These are phyloP conservation scores for Sphenodon punctatus DNA, from an alignment of 2,797 vertebrate genomes.

Conservation along the genomic window DNA sequence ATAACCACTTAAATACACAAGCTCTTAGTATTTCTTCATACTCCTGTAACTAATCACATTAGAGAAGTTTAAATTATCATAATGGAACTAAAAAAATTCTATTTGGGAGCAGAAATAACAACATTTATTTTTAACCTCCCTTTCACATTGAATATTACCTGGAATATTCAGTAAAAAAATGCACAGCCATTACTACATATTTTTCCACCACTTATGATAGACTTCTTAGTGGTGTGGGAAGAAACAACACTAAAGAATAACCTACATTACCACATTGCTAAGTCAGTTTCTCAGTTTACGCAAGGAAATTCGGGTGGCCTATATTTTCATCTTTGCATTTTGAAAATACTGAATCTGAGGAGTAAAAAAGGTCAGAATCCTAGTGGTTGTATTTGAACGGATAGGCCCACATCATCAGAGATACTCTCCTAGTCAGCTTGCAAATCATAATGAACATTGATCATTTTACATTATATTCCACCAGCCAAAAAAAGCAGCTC, in stretches of 20 bases:
- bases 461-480: neutral
- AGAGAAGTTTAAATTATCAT: neutral
- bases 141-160: neutral
- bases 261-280: no score
- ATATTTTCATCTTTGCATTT: conserved; percentile 13
- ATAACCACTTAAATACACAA: neutral
- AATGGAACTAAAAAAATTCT: neutral
- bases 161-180: neutral
- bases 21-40: neutral
- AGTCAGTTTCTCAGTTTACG: neutral
- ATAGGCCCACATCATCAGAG: neutral
- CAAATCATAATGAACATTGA: rapidly evolving
- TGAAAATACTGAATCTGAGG: neutral
- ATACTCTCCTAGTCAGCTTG: neutral
- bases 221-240: no score
- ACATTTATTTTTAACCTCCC: neutral
- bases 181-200: neutral
- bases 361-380: conserved; percentile 22
- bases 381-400: neutral
- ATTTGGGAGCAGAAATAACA: neutral
- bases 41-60: neutral
- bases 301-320: conserved; percentile 34
- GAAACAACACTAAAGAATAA: neutral
- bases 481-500: neutral
- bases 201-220: neutral